A percentile compares a stretch with the other conserved stretches of the same genome.
These are phyloP conservation scores for Dioctria rufipes DNA, from an alignment of 2,888 invertebrate species.

Conservation along the genomic window DNA sequence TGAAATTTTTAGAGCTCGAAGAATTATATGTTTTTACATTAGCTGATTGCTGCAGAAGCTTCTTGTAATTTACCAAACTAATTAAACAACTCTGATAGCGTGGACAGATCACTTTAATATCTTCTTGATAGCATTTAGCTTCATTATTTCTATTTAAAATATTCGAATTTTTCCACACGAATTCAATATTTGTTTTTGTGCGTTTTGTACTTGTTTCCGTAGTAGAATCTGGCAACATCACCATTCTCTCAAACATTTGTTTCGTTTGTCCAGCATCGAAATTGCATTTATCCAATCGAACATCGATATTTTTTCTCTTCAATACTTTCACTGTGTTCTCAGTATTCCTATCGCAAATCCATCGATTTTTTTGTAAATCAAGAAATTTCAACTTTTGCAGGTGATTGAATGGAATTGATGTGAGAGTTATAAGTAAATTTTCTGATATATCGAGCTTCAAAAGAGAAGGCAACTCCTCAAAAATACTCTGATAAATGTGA, in stretches of 20 bases:
- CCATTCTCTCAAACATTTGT: slow-evolving; percentile 65
- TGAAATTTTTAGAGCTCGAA: too few relatives aligned
- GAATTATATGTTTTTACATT: too few relatives aligned
- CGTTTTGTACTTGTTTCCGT: slow-evolving; percentile 52
- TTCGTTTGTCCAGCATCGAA: slow-evolving; percentile 53
- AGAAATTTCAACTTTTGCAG: slow-evolving; percentile 73
- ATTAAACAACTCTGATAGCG: slow-evolving; percentile 46
- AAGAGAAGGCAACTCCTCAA: slow-evolving; percentile 74
- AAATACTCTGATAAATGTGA: slow-evolving; percentile 72
- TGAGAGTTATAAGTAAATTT: slow-evolving; percentile 75
- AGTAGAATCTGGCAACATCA: slow-evolving; percentile 53
- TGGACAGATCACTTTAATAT: slow-evolving; percentile 1
- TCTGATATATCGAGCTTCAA: slow-evolving; percentile 75
- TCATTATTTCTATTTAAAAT: background rate
- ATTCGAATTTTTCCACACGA: slow-evolving; percentile 50
- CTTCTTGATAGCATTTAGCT: background rate
- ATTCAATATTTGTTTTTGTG: slow-evolving; percentile 54
- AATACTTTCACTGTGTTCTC: slow-evolving; percentile 63
- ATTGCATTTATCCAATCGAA: slow-evolving; percentile 63
- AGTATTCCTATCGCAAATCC: slow-evolving; percentile 73
- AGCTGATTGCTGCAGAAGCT: too few relatives aligned
- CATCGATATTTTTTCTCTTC: slow-evolving; percentile 62
- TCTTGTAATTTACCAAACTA: too few relatives aligned
- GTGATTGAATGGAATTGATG: slow-evolving; percentile 72
- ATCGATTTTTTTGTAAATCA: slow-evolving; percentile 74